Evolutionary conservation across 2,113 vertebrate species (phyloP).

Genomic region (Apteryx owenii): DNA sequence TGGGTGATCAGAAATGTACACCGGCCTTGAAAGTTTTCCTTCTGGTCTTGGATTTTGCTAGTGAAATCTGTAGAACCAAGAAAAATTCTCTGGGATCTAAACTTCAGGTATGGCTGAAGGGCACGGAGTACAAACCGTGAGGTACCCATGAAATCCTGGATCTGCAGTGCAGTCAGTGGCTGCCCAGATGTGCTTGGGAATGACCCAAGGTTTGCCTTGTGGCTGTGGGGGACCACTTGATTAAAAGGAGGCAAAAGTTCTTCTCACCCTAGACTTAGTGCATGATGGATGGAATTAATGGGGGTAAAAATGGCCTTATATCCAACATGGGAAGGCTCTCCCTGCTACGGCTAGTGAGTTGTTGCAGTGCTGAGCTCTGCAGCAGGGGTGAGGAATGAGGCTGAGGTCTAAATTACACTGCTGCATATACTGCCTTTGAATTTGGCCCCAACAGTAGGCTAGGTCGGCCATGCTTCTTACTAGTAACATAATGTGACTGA

Average conservation of each 20-base stretch:
- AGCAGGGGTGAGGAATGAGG: constrained; percentile 23
- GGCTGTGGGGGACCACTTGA: background rate
- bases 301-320: background rate
- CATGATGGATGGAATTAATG: background rate
- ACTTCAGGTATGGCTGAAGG: background rate
- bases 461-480: background rate
- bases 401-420: constrained; percentile 28
- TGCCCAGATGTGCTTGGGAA: background rate
- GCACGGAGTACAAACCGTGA: background rate
- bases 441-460: background rate
- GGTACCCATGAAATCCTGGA: background rate
- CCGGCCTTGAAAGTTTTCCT: background rate
- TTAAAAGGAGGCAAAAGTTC: background rate
- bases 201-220: background rate
- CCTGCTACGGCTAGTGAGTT: background rate
- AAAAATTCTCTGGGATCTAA: background rate
- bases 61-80: background rate
- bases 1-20: background rate
- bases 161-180: background rate
- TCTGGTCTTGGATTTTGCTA: background rate
- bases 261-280: background rate
- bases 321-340: background rate
- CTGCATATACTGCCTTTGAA: background rate
- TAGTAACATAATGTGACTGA: background rate
- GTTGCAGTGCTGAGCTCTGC: background rate